These are phyloP conservation scores for Rutilus rutilus DNA, from an alignment of 2,113 vertebrate species.

Conservation along the genomic window DNA sequence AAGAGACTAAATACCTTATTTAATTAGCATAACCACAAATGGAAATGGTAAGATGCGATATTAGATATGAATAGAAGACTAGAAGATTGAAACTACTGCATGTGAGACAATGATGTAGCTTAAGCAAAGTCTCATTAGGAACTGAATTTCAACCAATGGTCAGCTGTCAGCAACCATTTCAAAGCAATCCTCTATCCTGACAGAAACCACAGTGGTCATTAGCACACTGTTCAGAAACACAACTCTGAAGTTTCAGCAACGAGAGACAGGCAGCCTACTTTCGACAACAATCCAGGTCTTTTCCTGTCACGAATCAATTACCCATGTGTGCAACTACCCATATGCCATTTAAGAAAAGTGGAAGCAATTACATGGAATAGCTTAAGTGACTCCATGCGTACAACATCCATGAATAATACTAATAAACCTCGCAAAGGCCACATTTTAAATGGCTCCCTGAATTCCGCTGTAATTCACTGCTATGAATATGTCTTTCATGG, in stretches of 20 bases:
- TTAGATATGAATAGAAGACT: too few relatives aligned
- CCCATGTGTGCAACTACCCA: slow-evolving; percentile 63
- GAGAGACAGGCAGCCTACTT: slow-evolving; percentile 64
- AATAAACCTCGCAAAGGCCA: slow-evolving; percentile 48
- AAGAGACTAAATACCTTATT: not conserved
- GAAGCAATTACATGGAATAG: slow-evolving; percentile 69
- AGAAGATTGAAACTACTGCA: too few relatives aligned
- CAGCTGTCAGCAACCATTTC: slow-evolving; percentile 64
- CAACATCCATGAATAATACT: slow-evolving; percentile 52
- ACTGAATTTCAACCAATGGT: slow-evolving; percentile 56
- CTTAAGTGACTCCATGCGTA: slow-evolving; percentile 66
- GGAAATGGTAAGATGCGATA: too few relatives aligned
- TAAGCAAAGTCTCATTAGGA: not conserved
- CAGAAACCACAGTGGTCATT: slow-evolving; percentile 71
- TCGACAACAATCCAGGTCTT: slow-evolving; percentile 52
- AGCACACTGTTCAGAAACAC: slow-evolving; percentile 69
- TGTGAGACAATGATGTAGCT: not conserved
- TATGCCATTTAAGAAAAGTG: slow-evolving; percentile 58
- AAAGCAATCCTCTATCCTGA: slow-evolving; percentile 71
- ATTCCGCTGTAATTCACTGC: slow-evolving; percentile 4
- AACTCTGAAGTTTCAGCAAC: slow-evolving; percentile 68
- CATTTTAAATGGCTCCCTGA: slow-evolving; percentile 16
- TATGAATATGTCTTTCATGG: not conserved
- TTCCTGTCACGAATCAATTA: slow-evolving; percentile 75
- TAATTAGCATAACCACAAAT: not conserved